These are phyloP conservation scores for Pachyrhynchus sulphureomaculatus DNA, from an alignment of 1,140 invertebrate genomes.

Conservation along the genomic window DNA sequence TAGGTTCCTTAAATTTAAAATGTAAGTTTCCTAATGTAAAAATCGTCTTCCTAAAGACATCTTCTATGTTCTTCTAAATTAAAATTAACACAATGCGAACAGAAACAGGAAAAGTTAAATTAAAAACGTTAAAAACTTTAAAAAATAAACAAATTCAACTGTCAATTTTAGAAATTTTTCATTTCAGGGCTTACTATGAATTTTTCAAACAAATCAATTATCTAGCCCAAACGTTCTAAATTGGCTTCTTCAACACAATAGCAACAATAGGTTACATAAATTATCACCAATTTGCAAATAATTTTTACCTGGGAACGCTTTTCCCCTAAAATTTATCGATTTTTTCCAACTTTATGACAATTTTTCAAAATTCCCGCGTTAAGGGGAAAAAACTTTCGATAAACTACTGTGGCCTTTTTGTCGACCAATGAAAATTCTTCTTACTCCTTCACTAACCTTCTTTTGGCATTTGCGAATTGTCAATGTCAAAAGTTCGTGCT, in stretches of 20 bases:
- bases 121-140: conserved; percentile 26
- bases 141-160: conserved; percentile 33
- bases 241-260: not conserved
- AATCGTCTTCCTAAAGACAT: conserved; percentile 17
- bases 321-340: too few relatives aligned
- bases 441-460: too few relatives aligned
- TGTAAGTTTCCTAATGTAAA: conserved; percentile 17
- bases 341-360: too few relatives aligned
- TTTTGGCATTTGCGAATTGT: too few relatives aligned
- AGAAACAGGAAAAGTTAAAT: conserved; percentile 21
- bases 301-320: too few relatives aligned
- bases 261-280: too few relatives aligned
- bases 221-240: not conserved
- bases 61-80: conserved; percentile 20
- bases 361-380: too few relatives aligned
- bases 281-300: too few relatives aligned
- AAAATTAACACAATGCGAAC: conserved; percentile 25
- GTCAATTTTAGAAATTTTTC: conserved; percentile 7
- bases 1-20: conserved; percentile 23
- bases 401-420: too few relatives aligned
- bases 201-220: not conserved
- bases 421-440: too few relatives aligned
- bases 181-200: conserved; percentile 3
- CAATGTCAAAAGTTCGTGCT: not conserved
- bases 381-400: too few relatives aligned